Percentiles rank a stretch among this genome's conserved stretches.
Evolutionary conservation across 2,888 invertebrate species (phyloP).

Genomic region (Acleris holmiana): DNA sequence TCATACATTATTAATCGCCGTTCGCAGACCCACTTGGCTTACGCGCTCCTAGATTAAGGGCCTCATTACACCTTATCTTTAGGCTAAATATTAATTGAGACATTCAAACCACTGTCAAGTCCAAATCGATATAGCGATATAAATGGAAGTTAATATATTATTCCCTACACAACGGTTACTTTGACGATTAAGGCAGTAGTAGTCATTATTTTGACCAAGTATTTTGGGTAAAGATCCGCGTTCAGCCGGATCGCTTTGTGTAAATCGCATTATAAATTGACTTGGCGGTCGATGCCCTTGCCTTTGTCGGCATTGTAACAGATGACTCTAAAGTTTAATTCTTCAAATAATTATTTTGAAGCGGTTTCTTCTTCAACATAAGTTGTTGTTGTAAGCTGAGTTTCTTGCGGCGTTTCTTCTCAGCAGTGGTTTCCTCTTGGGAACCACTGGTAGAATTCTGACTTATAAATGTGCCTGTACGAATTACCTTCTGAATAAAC

Average conservation of each 20-base stretch:
- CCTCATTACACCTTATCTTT: conserved; percentile 79
- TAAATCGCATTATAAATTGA: conserved; percentile 83
- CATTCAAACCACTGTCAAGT: conserved; percentile 70
- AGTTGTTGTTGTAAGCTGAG: no score
- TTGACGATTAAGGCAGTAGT: conserved; percentile 59
- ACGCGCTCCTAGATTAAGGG: conserved; percentile 75
- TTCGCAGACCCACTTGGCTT: conserved; percentile 76
- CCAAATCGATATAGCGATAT: conserved; percentile 59
- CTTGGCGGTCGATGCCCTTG: conserved; percentile 62
- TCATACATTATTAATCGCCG: conserved; percentile 73
- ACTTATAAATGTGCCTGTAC: no score
- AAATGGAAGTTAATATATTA: conserved; percentile 69
- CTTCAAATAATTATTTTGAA: conserved; percentile 53
- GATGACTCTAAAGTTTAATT: conserved; percentile 66
- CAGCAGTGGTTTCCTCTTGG: no score
- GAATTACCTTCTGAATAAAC: no score
- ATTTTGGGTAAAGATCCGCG: conserved; percentile 64
- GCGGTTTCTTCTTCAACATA: conserved; percentile 3
- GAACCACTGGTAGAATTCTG: no score
- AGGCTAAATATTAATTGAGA: conserved; percentile 83
- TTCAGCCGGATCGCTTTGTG: conserved; percentile 75
- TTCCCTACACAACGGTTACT: conserved; percentile 47
- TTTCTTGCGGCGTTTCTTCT: no score
- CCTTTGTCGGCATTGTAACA: conserved; percentile 76
- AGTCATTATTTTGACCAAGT: conserved; percentile 60